phyloP scores from a whole-genome alignment of 2,113 vertebrate species.

The Emberiza fucata region DNA sequence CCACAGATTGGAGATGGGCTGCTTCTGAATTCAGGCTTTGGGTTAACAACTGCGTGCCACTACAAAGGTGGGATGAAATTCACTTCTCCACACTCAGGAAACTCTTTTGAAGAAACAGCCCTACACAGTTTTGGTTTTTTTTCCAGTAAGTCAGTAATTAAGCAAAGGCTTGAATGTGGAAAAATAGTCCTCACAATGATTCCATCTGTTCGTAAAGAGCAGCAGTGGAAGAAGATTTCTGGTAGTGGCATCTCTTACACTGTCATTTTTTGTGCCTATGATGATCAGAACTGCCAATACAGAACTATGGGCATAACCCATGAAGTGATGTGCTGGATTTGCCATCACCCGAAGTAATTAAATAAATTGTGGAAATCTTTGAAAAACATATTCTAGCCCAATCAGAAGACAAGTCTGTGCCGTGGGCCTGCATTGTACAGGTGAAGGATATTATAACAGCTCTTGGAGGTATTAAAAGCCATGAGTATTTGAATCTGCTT shows the following conservation, averaged over 20 bases:
- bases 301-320: background rate
- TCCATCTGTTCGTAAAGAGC: background rate
- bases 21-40: background rate
- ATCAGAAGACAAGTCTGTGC: background rate
- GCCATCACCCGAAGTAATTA: background rate
- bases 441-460: background rate
- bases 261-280: background rate
- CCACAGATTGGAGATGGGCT: background rate
- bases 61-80: background rate
- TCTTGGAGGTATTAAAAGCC: background rate
- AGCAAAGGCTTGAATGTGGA: background rate
- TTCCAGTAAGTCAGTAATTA: background rate
- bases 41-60: background rate
- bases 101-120: background rate
- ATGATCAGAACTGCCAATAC: background rate
- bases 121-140: rapidly evolving
- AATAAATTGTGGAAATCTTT: background rate
- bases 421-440: background rate
- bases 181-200: background rate
- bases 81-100: background rate
- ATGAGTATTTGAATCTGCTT: background rate
- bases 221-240: background rate
- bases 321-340: background rate
- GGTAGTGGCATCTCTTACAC: background rate
- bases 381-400: background rate